phyloP scores from a whole-genome alignment of 2,797 vertebrate species.

The Paramormyrops hopkinsi region DNA sequence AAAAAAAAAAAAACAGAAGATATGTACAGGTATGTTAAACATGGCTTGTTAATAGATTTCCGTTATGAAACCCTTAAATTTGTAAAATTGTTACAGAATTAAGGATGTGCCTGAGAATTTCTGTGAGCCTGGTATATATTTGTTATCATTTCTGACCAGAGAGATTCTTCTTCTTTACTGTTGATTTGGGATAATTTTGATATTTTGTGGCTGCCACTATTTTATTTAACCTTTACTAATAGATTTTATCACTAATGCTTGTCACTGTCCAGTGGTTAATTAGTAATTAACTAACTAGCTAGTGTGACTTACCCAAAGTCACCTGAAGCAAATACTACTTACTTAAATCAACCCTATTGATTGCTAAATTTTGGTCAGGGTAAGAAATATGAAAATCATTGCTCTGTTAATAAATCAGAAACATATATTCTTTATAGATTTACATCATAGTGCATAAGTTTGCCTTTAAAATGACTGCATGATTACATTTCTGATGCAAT shows the following conservation, averaged over 20 bases:
- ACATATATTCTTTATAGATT: not conserved
- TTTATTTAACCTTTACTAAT: not conserved
- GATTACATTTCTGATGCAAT: not conserved
- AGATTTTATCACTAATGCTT: constrained; percentile 1
- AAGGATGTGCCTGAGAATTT: not conserved
- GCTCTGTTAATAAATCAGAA: not conserved
- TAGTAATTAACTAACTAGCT: constrained; percentile 1
- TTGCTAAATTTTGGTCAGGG: not conserved
- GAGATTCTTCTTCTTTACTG: not conserved
- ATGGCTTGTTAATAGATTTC: not conserved
- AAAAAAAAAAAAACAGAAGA: not conserved
- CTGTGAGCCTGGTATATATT: not conserved
- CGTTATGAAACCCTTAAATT: not conserved
- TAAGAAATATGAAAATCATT: not conserved
- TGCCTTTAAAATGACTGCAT: not conserved
- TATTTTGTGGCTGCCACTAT: not conserved
- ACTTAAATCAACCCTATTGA: not conserved
- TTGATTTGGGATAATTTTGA: not conserved
- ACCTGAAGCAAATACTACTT: not conserved
- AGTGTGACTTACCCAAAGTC: not conserved
- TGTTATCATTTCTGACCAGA: not conserved
- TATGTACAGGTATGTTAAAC: not conserved
- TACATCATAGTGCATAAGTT: not conserved
- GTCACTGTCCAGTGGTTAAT: not conserved
- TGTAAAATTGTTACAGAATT: not conserved